These are phyloP conservation scores for Tragelaphus buxtoni DNA, from an alignment of 2,113 vertebrate species.

Conservation along the genomic window DNA sequence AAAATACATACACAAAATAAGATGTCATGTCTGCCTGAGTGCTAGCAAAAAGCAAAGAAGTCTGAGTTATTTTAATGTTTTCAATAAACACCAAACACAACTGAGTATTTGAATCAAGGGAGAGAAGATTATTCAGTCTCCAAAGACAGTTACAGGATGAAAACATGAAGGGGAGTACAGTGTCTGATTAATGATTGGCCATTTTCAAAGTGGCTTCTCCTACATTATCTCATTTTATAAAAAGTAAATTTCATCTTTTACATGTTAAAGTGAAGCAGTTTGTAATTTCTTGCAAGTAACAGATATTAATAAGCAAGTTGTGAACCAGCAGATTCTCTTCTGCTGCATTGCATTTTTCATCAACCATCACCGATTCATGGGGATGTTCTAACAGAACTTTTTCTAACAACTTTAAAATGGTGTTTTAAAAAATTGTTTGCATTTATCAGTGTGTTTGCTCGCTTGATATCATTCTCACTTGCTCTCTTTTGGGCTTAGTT, in stretches of 20 bases:
- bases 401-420: neutral
- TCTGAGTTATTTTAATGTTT: neutral
- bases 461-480: neutral
- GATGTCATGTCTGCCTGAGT: neutral
- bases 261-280: conserved; percentile 26
- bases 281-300: conserved; percentile 14
- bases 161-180: neutral
- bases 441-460: neutral
- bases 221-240: neutral
- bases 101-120: neutral
- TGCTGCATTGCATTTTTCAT: neutral
- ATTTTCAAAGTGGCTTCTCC: neutral
- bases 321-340: conserved; percentile 3
- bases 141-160: neutral
- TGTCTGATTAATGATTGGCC: neutral
- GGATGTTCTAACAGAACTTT: neutral
- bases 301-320: neutral
- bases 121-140: neutral
- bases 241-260: neutral
- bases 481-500: neutral
- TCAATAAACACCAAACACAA: neutral
- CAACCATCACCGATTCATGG: neutral
- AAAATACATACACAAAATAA: neutral
- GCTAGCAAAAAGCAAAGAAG: neutral
- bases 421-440: neutral